A percentile compares a stretch with the other conserved stretches of the same genome.
Conservation (phyloP, 2,888 invertebrate species). For the Thymelicus sylvestris region DNA sequence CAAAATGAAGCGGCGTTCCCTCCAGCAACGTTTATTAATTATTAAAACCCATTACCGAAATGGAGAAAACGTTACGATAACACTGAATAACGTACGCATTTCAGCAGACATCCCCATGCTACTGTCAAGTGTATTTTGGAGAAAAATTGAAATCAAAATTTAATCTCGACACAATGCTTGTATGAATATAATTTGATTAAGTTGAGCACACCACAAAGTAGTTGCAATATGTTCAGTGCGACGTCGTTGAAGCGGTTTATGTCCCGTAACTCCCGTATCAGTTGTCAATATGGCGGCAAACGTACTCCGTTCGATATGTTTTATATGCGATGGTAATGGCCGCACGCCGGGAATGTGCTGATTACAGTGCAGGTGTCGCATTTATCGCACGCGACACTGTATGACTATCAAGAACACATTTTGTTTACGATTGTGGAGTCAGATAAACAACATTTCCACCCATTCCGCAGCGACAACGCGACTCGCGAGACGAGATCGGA, state of each 20-base stretch:
- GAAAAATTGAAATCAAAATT: too few relatives aligned
- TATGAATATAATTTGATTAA: too few relatives aligned
- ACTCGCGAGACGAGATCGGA: too few relatives aligned
- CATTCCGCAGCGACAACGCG: too few relatives aligned
- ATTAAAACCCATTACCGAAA: background rate
- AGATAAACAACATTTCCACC: background rate
- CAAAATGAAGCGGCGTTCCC: background rate
- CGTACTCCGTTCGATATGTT: constrained; percentile 9
- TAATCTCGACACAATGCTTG: too few relatives aligned
- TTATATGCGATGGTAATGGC: constrained; percentile 13
- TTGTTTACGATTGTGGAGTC: background rate
- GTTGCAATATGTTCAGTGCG: background rate
- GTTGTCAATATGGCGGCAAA: constrained; percentile 17
- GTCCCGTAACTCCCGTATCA: constrained; percentile 4
- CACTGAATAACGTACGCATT: background rate
- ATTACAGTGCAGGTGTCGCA: constrained; percentile 4
- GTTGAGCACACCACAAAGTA: too few relatives aligned
- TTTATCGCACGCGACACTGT: background rate
- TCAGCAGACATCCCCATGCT: background rate
- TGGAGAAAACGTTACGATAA: background rate
- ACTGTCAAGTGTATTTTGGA: background rate
- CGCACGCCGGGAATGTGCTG: background rate
- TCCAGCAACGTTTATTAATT: background rate
- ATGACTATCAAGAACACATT: background rate
- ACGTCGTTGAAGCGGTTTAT: too few relatives aligned